These are phyloP conservation scores for Dermochelys coriacea DNA, from an alignment of 2,797 vertebrate species.

Conservation along the genomic window DNA sequence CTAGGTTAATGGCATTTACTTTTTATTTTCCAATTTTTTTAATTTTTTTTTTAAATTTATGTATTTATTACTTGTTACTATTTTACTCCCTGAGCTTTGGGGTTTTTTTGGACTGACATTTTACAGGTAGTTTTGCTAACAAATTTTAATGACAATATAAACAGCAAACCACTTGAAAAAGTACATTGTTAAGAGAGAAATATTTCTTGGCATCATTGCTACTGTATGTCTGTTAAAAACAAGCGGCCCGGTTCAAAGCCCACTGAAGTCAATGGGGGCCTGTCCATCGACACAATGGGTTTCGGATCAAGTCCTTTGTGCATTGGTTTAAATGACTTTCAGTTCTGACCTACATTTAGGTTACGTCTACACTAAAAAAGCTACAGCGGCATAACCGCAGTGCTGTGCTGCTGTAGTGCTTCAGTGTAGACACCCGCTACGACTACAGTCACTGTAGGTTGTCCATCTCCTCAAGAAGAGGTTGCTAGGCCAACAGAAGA, in stretches of 20 bases:
- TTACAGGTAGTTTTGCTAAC: constrained; percentile 83
- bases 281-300: neutral
- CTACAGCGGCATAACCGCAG: neutral
- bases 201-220: constrained; percentile 68
- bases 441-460: neutral
- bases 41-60: constrained; percentile 76
- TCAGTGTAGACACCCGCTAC: neutral
- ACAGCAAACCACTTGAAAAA: constrained; percentile 71
- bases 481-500: neutral
- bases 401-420: neutral
- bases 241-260: neutral
- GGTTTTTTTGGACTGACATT: constrained; percentile 79
- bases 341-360: constrained; percentile 54
- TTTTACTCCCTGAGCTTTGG: constrained; percentile 84
- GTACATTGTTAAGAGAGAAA: constrained; percentile 59
- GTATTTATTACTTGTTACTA: constrained; percentile 66
- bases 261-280: neutral
- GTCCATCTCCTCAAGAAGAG: neutral
- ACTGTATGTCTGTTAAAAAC: constrained; percentile 42
- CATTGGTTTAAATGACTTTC: constrained; percentile 41
- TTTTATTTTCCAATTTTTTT: constrained; percentile 83
- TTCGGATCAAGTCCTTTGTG: constrained; percentile 40
- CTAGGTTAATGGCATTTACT: constrained; percentile 79
- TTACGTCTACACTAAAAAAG: neutral
- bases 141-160: constrained; percentile 76